A percentile compares a stretch with the other conserved stretches of the same genome.
phyloP scores from a whole-genome alignment of 2,113 vertebrate species.

The Bujurquina vittata region DNA sequence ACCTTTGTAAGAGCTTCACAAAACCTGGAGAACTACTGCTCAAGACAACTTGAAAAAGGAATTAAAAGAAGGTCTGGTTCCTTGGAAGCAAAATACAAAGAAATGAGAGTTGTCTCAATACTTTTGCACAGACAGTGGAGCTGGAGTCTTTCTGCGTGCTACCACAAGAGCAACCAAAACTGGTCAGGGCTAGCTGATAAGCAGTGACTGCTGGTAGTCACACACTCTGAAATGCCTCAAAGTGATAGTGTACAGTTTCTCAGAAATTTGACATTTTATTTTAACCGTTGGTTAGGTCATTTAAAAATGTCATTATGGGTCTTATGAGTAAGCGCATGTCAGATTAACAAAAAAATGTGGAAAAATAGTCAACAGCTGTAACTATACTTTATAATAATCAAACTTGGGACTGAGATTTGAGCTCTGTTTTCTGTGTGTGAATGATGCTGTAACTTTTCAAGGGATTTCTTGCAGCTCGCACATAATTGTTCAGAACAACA shows the following conservation, averaged over 20 bases:
- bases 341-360: not conserved
- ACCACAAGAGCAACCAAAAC: not conserved
- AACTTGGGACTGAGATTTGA: not conserved
- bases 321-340: not conserved
- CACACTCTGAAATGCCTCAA: not conserved
- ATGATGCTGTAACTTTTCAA: conserved; percentile 53
- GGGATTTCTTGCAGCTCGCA: conserved; percentile 17
- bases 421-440: conserved; percentile 7
- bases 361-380: conserved; percentile 11
- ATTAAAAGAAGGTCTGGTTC: not conserved
- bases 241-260: not conserved
- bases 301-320: not conserved
- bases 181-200: no score
- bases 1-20: no score
- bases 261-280: not conserved
- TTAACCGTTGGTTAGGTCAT: not conserved
- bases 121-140: not conserved
- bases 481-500: conserved; percentile 41
- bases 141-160: not conserved
- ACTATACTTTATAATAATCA: not conserved
- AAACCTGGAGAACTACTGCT: not conserved
- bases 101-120: not conserved
- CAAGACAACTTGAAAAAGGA: not conserved
- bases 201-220: no score
- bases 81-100: not conserved